Evolutionary conservation across 2,888 invertebrate genomes (phyloP).

Genomic region (Andrena camellia): DNA sequence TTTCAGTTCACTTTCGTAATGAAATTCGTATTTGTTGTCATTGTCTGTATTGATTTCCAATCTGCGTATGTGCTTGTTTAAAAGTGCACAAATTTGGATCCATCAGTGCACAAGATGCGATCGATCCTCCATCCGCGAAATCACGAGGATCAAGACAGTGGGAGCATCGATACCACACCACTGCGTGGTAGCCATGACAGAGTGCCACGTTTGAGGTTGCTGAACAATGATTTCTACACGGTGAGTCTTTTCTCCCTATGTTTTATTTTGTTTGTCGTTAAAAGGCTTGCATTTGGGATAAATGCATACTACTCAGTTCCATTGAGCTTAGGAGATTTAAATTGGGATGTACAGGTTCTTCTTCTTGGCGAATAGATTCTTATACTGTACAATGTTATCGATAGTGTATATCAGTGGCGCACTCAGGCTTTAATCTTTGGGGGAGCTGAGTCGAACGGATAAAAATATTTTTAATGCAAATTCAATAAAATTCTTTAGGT

Average conservation of each 20-base stretch:
- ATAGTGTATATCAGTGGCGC: too few species aligned
- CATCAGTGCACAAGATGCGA: constrained; percentile 55
- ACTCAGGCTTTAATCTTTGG: too few species aligned
- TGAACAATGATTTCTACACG: constrained; percentile 66
- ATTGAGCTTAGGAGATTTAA: too few species aligned
- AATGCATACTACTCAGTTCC: too few species aligned
- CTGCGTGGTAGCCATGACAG: constrained; percentile 61
- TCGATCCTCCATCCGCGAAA: constrained; percentile 56
- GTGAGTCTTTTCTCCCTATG: constrained; percentile 65
- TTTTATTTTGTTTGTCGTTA: background rate
- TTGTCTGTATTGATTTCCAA: background rate
- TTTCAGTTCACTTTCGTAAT: background rate
- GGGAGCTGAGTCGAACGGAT: too few species aligned
- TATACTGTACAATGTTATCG: too few species aligned
- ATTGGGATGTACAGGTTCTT: too few species aligned
- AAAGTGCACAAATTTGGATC: background rate
- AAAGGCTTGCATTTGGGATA: too few species aligned
- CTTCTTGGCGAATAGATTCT: too few species aligned
- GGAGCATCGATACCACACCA: constrained; percentile 61
- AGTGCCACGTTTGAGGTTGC: constrained; percentile 68
- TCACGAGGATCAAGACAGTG: constrained; percentile 19
- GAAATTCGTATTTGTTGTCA: background rate
- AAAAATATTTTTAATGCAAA: too few species aligned
- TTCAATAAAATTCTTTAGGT: too few species aligned
- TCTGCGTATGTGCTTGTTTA: background rate